Conservation (phyloP, 2,888 invertebrate genomes). For the Rhopalosiphum nymphaeae region DNA sequence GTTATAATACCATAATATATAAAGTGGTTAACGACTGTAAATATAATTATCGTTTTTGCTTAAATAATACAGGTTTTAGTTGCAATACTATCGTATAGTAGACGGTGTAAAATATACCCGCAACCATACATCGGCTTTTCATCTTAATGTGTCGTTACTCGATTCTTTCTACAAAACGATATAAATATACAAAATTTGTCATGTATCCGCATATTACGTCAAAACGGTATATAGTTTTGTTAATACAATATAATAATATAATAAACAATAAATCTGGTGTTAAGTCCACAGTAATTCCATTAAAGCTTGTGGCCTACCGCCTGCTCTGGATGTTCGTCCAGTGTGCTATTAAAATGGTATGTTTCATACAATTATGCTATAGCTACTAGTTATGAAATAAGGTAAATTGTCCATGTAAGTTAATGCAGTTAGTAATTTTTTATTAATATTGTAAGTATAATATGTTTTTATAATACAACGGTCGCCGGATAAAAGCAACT, state of each 20-base stretch:
- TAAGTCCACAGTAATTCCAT: neutral
- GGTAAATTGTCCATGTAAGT: neutral
- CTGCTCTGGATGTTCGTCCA: neutral
- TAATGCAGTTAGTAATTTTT: neutral
- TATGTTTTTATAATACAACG: neutral
- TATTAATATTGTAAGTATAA: neutral
- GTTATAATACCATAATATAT: neutral
- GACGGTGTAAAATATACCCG: neutral
- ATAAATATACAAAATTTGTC: neutral
- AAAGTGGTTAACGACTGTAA: neutral
- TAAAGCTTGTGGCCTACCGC: neutral
- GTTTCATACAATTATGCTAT: neutral
- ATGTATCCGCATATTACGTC: too few species aligned
- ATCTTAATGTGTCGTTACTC: neutral
- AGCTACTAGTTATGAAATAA: neutral
- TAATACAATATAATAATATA: neutral
- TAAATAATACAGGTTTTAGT: neutral
- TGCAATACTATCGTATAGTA: neutral
- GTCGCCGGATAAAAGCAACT: too few species aligned
- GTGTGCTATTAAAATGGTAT: neutral
- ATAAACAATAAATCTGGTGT: neutral
- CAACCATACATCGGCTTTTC: neutral
- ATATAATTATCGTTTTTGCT: neutral
- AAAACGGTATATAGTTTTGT: neutral
- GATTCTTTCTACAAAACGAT: neutral